Evolutionary conservation across 2,888 invertebrate species (phyloP).

Genomic region (Chromoteleia sp.): DNA sequence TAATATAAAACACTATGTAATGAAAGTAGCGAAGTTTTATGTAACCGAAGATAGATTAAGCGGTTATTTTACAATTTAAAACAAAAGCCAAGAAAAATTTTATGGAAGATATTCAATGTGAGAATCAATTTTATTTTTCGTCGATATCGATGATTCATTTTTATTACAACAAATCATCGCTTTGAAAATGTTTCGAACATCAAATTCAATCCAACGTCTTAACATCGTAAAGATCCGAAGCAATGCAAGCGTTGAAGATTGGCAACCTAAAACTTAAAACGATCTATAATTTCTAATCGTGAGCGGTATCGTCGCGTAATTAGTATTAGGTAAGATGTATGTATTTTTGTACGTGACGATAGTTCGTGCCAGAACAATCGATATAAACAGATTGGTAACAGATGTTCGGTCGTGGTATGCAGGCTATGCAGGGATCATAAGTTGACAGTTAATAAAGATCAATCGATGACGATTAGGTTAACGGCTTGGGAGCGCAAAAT

Average conservation of each 20-base stretch:
- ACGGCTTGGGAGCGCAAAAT: slow-evolving; percentile 79
- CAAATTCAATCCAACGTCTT: too few relatives aligned
- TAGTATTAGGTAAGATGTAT: slow-evolving; percentile 47
- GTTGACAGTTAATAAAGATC: slow-evolving; percentile 79
- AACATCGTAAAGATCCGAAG: too few relatives aligned
- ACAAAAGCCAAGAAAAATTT: too few relatives aligned
- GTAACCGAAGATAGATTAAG: too few relatives aligned
- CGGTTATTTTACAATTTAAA: too few relatives aligned
- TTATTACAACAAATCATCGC: too few relatives aligned
- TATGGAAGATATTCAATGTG: too few relatives aligned
- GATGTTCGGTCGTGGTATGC: slow-evolving; percentile 79
- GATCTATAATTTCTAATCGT: slow-evolving; percentile 13
- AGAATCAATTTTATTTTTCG: too few relatives aligned
- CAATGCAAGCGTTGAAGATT: background rate
- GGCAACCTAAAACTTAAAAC: background rate
- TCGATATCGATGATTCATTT: too few relatives aligned
- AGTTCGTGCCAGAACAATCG: slow-evolving; percentile 70
- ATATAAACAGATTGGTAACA: slow-evolving; percentile 80
- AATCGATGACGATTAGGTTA: slow-evolving; percentile 80
- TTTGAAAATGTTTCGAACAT: too few relatives aligned
- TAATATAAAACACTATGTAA: background rate
- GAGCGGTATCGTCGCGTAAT: slow-evolving; percentile 21
- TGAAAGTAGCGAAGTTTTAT: too few relatives aligned
- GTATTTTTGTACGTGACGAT: slow-evolving; percentile 71
- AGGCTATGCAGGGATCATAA: slow-evolving; percentile 78